Percentiles rank a stretch among this genome's conserved stretches.
phyloP scores from a whole-genome alignment of 1,140 invertebrate genomes.

The Danaus plexippus region DNA sequence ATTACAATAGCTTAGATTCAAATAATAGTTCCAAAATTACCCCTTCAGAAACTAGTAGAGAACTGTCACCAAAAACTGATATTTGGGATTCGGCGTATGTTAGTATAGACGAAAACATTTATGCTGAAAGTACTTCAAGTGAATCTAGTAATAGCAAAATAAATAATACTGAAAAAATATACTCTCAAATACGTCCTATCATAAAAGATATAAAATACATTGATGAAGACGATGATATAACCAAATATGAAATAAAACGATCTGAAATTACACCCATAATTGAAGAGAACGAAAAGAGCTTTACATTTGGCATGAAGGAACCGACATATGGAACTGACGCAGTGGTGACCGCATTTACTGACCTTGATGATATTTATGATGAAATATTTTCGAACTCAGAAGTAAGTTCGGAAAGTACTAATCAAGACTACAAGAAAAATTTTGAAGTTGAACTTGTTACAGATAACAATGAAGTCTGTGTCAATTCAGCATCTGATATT shows the following conservation, averaged over 20 bases:
- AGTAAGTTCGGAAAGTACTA: slow-evolving; percentile 26
- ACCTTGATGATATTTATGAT: slow-evolving; percentile 55
- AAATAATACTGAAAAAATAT: slow-evolving; percentile 24
- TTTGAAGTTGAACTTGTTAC: slow-evolving; percentile 31
- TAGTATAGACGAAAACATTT: slow-evolving; percentile 63
- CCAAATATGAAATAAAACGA: slow-evolving; percentile 42
- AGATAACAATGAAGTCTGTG: slow-evolving; percentile 38
- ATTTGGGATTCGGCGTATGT: slow-evolving; percentile 70
- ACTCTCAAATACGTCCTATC: slow-evolving; percentile 18
- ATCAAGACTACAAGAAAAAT: slow-evolving; percentile 27
- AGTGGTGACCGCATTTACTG: slow-evolving; percentile 60
- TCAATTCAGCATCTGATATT: slow-evolving; percentile 68
- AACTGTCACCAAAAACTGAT: slow-evolving; percentile 51
- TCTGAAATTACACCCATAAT: slow-evolving; percentile 53
- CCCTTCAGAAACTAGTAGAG: slow-evolving; percentile 23
- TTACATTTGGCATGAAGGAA: slow-evolving; percentile 41
- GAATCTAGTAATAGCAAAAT: slow-evolving; percentile 25
- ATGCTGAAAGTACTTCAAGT: slow-evolving; percentile 9
- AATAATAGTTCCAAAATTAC: slow-evolving; percentile 7
- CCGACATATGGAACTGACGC: slow-evolving; percentile 29
- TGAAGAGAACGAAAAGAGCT: slow-evolving; percentile 54
- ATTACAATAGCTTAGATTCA: slow-evolving; percentile 12
- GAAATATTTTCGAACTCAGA: slow-evolving; percentile 45
- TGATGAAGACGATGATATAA: slow-evolving; percentile 31
- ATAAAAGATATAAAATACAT: slow-evolving; percentile 27